Base-by-base conservation (phyloP, 92 coral and sea anemone genomes). In the Palythoa caribaeorum region DNA sequence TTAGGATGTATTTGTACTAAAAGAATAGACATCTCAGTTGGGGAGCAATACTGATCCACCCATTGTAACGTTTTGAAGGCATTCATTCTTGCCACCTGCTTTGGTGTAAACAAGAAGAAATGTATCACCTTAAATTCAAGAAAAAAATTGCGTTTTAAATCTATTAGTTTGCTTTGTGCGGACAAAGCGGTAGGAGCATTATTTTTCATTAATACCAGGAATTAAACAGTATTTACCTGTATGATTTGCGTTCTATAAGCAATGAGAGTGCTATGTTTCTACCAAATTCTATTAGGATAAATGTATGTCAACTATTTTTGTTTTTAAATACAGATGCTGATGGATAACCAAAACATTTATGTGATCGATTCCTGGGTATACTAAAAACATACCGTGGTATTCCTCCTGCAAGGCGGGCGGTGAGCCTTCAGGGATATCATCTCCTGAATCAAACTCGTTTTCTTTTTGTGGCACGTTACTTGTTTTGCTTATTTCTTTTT, bases 41-140 rank as follows among this genome's bases (percentile, higher is more conserved):
- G 75, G 55, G 6, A 6, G 47, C 39, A 40, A 62, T 40, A 17
- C 51, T 20, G 36, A 10, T 66, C 86, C 74, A 81, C 40, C 74
- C 75, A 40, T 0, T 2, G 62, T 39, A 40, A 10, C 16, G 36
- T 66, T 53, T 68, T 47, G 74, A 53, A 36, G 76, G 63, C 74
- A 66, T 70, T 36, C 75, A 35, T 2, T 44, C 66, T 65, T 51
- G 86, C 86, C 86, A 81, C 86, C 86, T 48, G 86, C 55, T 40
- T 65, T 66, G 17, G 36, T 65, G 86, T 81, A 81, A 81, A 81
- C 86, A 81, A 19, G 35, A 7, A 10, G 38, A 15, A 79, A 81
- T 66, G 14, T 66, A 14, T 51, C 86, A 40, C 9, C 36, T 60
- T 6, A 44, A 78, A 19, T 38, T 9, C 86, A 50, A 65, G 53